Evolutionary conservation across 2,888 invertebrate species (phyloP), one percentile per base, ranked within the genome.

Genomic region (Idaea aversata): DNA sequence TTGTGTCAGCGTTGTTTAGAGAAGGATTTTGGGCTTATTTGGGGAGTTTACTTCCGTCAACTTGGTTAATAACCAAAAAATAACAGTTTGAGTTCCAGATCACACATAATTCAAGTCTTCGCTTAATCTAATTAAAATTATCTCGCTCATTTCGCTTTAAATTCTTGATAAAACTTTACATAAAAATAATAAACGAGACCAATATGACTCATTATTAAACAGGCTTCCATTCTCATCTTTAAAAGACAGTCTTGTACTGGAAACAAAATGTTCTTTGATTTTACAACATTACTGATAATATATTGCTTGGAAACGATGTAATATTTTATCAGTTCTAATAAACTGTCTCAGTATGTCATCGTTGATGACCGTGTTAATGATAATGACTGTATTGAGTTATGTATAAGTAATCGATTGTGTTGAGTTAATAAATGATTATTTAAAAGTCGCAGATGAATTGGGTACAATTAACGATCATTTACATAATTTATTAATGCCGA

Each of bases 211-310:
- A 75, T 66, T 72, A 66, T 67, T 70, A 64, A 67, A 75, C 65
- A 76, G 70, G 68, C 67, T 67, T 63, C 73, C 16, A 36, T 72
- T 74, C 76, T 74, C 74, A 70, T 65, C 38, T 70, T 59, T 75
- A 74, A 77, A 76, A 67, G 71, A 67, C 63, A n/a, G 63, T 62
- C 65, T 79, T 68, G 77, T 67, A 59, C 59, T 58, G 47, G 65
- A 61, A 63, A 69, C 68, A 72, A 64, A 59, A 73, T 66, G 15
- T 68, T 63, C 67, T 69, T 71, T 73, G 47, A 67, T 66, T 63
- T 62, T 0, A 15, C 62, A 65, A 5, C 47, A 36, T 65, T 67
- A 64, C 47, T 60, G 60, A 59, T 34, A 66, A 61, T 25, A 34
- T 34, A 61, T 63, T 63, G 34, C 59, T 36, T 34, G 35, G 63